Evolutionary conservation across 2,113 vertebrate genomes (phyloP), one percentile per base, ranked within the genome.

Genomic region (Mustela nigripes): DNA sequence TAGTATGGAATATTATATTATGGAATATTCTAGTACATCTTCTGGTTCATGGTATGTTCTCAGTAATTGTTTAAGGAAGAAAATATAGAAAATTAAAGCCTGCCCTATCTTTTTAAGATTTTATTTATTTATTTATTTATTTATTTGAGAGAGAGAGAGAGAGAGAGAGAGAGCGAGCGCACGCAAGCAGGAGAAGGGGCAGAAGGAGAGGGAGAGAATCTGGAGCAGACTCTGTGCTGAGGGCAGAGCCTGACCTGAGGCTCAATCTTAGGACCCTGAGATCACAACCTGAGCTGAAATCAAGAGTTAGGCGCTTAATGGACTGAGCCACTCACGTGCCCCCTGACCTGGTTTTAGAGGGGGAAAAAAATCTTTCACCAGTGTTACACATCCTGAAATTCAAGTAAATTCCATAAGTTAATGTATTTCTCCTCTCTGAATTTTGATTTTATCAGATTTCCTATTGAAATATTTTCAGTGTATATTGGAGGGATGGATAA

Each of bases 401-500:
- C 58, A 88, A 45, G 26, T 45, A 82, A 81, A 84, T 45, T 45
- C 63, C 7, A 26, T 24, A 39, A 10, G 31, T 74, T 62, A 67
- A 36, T n/a, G 11, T 53, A 73, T 36, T 67, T 71, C 74, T 33
- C 24, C 16, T 45, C 9, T 79, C 92, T 91, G 42, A 71, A 45
- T 83, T 94, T 83, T 86, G 48, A 96, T 36, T 92, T 95, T 39
- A 78, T 50, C n/a, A 60, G 58, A 69, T 11, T 88, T 87, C 63
- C 33, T 67, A 48, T 11, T 79, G 69, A 86, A 96, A 93, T 58
- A 69, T 63, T 39, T 89, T 92, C 16, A 39, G 12, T 42, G 12
- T 56, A 42, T 90, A 16, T 58, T 65, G 12, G 33, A 21, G 50
- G 82, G 26, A 76, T 7, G 36, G 63, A 78, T 73, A 24, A 74